These are phyloP conservation scores for Venustaconcha ellipsiformis DNA, from an alignment of 1,140 invertebrate species.

Conservation along the genomic window DNA sequence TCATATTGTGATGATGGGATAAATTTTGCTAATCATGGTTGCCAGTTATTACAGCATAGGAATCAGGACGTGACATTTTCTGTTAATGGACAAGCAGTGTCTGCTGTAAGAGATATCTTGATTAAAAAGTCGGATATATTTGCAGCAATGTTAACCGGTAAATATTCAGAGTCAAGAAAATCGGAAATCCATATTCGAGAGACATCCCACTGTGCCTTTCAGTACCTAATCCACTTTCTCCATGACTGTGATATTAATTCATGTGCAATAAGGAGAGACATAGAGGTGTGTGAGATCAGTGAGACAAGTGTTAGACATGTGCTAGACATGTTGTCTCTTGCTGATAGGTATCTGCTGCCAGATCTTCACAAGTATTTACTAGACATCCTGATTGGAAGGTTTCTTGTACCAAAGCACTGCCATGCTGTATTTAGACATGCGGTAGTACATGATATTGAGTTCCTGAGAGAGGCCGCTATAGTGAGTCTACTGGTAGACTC, in stretches of 20 bases:
- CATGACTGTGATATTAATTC: conserved; percentile 37
- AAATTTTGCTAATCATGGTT: too few species aligned
- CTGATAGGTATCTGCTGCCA: conserved; percentile 15
- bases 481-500: too few species aligned
- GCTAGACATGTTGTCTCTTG: conserved; percentile 9
- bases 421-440: too few species aligned
- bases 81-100: conserved; percentile 25
- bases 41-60: background rate
- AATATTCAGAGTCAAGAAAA: conserved; percentile 44
- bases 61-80: conserved; percentile 11
- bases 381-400: too few species aligned
- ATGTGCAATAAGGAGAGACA: conserved; percentile 16
- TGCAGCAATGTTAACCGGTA: conserved; percentile 50
- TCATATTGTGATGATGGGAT: too few species aligned
- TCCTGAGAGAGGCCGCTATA: too few species aligned
- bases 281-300: conserved; percentile 1
- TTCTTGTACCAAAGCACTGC: too few species aligned
- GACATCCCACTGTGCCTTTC: conserved; percentile 33
- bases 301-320: background rate
- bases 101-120: conserved; percentile 29
- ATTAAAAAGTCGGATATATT: conserved; percentile 43
- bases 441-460: too few species aligned
- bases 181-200: conserved; percentile 38
- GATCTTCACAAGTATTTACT: background rate
- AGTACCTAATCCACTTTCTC: conserved; percentile 38